phyloP scores from a whole-genome alignment of 30 jellyfish, hydroid and myxozoan species.

The Hydra vulgaris region DNA sequence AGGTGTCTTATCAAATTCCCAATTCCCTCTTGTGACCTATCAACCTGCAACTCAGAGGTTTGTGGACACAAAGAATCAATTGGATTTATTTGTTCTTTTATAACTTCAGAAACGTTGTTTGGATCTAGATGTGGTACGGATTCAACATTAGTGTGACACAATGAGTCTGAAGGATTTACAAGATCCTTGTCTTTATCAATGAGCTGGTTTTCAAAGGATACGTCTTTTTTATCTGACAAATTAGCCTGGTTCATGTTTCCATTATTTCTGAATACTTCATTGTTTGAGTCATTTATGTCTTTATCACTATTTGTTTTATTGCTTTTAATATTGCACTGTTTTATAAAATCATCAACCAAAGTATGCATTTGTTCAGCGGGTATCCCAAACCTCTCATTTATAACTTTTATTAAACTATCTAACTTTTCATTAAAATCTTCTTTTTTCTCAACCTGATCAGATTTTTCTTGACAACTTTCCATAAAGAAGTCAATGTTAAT shows the following conservation, averaged over 20 bases:
- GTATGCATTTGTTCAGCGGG: neutral
- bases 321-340: neutral
- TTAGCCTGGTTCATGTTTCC: neutral
- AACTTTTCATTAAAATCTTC: neutral
- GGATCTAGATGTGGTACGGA: neutral
- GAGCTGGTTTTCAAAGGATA: neutral
- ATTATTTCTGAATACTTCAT: neutral
- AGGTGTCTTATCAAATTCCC: neutral
- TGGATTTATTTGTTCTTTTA: neutral
- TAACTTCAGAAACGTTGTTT: neutral
- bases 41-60: neutral
- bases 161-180: too few species aligned
- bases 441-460: neutral
- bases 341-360: neutral
- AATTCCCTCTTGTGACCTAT: neutral
- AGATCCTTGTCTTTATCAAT: neutral
- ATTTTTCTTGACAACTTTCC: neutral
- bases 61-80: neutral
- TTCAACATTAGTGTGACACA: neutral
- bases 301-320: neutral
- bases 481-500: neutral
- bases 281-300: neutral
- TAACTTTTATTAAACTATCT: neutral
- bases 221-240: neutral
- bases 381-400: constrained; percentile 7